Evolutionary conservation across 2,888 invertebrate species (phyloP), one percentile per base, ranked within the genome.

Genomic region (Nineta flava): DNA sequence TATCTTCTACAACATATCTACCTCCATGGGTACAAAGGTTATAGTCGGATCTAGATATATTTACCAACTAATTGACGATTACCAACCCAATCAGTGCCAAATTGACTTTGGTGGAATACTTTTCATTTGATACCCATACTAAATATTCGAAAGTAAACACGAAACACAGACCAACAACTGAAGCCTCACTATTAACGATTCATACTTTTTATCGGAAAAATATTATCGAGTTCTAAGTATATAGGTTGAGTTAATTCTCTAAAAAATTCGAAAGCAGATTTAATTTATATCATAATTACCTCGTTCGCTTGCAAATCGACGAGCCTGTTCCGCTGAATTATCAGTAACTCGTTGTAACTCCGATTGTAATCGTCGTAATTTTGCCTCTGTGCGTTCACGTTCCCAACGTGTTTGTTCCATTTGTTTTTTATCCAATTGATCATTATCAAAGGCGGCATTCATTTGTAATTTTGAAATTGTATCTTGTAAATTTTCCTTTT

Each of bases 391-490:
- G 55, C 81, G 81, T 47, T 76, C 79, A 58, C 84, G 81, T 60
- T 88, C 87, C 57, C 84, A 84, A 51, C 85, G 76, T 1, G 85
- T 77, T 57, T 87, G 81, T 51, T 85, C 81, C 15, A 78, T 81
- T n/a, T 76, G 72, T 49, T 79, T 69, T 59, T 81, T 81, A 46
- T 77, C 78, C 59, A 81, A 78, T 48, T 78, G 77, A 13, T 71
- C 65, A 58, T 82, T 83, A 46, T 63, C 76, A 13, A 78, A 79
- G 47, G 81, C 77, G 50, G 87, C 62, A 17, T 75, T 74, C 4
- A 74, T 66, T 59, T 85, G 81, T 46, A 87, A 62, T 55, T 81
- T 83, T 1, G 76, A 70, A 44, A 85, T 74, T 32, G 78, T 80
- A 16, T 81, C 77, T 58, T 85, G 83, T 43, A 86, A 60, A 1